phyloP scores from a whole-genome alignment of 2,888 invertebrate species.

The Diaphora mendica region DNA sequence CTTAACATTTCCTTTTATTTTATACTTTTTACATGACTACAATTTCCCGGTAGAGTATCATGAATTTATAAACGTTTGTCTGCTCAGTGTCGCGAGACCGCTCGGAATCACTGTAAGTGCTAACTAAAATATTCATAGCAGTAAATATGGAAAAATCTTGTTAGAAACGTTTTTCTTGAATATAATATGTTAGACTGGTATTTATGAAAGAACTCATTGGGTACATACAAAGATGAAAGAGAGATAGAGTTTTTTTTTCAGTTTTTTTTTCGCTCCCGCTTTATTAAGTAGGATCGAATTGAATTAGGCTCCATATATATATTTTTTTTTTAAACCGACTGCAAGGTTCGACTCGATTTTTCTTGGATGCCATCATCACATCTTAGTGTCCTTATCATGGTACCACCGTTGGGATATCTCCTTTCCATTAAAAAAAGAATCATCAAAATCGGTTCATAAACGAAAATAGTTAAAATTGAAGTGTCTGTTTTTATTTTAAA shows the following conservation, averaged over 20 bases:
- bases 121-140: slow-evolving; percentile 71
- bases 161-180: slow-evolving; percentile 44
- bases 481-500: too few species aligned
- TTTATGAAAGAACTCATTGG: slow-evolving; percentile 33
- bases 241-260: slow-evolving; percentile 9
- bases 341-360: too few species aligned
- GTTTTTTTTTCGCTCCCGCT: not conserved
- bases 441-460: too few species aligned
- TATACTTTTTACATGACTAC: not conserved
- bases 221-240: not conserved
- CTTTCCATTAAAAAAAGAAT: too few species aligned
- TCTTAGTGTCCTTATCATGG: too few species aligned
- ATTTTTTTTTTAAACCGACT: too few species aligned
- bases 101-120: slow-evolving; percentile 54
- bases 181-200: slow-evolving; percentile 28
- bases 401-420: too few species aligned
- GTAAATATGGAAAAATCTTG: slow-evolving; percentile 72
- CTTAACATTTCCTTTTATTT: not conserved
- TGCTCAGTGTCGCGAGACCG: slow-evolving; percentile 20
- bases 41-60: not conserved
- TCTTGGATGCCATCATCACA: too few species aligned
- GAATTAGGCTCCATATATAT: too few species aligned
- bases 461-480: too few species aligned
- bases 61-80: slow-evolving; percentile 23
- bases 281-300: too few species aligned